Conservation (phyloP, 1,140 invertebrate species). For the Brachionus koreanus region DNA sequence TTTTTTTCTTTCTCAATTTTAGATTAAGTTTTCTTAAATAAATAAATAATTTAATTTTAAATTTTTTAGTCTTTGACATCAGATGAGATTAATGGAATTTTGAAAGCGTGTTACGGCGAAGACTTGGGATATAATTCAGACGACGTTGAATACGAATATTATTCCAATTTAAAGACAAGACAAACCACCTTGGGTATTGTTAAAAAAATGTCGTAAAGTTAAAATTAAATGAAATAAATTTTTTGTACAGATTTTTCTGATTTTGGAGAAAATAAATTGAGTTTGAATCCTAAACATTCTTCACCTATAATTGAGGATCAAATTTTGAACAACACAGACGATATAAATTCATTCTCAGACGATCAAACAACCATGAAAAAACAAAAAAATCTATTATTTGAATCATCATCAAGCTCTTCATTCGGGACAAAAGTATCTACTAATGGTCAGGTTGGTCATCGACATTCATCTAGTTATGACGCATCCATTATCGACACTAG, state of each 20-base stretch:
- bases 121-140: slow-evolving; percentile 41
- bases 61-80: slow-evolving; percentile 24
- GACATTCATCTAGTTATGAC: slow-evolving; percentile 42
- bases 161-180: slow-evolving; percentile 16
- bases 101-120: slow-evolving; percentile 33
- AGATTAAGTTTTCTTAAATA: no score
- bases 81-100: slow-evolving; percentile 11
- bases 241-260: neutral
- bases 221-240: neutral
- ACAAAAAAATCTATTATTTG: neutral
- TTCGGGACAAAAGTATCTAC: neutral
- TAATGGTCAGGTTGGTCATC: neutral
- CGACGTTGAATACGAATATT: slow-evolving; percentile 24
- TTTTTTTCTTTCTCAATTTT: no score
- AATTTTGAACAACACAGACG: neutral
- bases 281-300: neutral
- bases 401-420: slow-evolving; percentile 4
- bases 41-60: neutral
- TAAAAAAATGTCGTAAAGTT: neutral
- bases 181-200: neutral
- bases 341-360: slow-evolving; percentile 18
- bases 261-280: neutral
- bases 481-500: neutral
- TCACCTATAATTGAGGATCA: neutral
- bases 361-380: slow-evolving; percentile 39